These are phyloP conservation scores for Geopemphigus sp. DNA, from an alignment of 1,140 invertebrate genomes.

Conservation along the genomic window DNA sequence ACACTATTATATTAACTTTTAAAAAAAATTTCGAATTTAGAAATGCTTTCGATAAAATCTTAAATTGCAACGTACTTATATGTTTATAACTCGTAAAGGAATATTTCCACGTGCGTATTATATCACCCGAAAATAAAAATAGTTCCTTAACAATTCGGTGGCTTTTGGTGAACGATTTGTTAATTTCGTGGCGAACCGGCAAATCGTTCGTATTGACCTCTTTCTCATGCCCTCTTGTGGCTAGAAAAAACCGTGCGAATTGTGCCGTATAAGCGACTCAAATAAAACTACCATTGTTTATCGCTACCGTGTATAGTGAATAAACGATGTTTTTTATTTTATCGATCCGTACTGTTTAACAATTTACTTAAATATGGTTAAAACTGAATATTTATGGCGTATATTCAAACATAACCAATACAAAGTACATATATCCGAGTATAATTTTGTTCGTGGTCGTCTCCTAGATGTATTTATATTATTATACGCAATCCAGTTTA, in stretches of 20 bases:
- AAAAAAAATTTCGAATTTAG: too few relatives aligned
- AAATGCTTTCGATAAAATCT: too few relatives aligned
- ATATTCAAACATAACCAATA: neutral
- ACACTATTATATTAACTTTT: too few relatives aligned
- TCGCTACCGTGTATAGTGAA: neutral
- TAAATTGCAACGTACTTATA: too few relatives aligned
- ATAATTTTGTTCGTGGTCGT: neutral
- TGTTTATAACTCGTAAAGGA: neutral
- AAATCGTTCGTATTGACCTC: conserved; percentile 36
- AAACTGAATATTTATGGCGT: neutral
- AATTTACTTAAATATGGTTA: neutral
- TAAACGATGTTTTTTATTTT: neutral
- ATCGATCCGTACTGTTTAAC: neutral
- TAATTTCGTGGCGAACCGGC: conserved; percentile 20
- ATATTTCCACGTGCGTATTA: neutral
- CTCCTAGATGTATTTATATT: too few relatives aligned
- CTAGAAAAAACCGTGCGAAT: conserved; percentile 38
- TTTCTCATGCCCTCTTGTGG: conserved; percentile 38
- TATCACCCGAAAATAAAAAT: neutral
- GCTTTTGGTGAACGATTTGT: conserved; percentile 14
- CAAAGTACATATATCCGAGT: neutral
- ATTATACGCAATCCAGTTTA: neutral
- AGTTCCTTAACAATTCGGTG: neutral
- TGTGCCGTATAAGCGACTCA: conserved; percentile 44
- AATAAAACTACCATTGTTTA: conserved; percentile 38